Conservation (phyloP, 2,888 invertebrate genomes). For the Tenthredo scrophulariae region DNA sequence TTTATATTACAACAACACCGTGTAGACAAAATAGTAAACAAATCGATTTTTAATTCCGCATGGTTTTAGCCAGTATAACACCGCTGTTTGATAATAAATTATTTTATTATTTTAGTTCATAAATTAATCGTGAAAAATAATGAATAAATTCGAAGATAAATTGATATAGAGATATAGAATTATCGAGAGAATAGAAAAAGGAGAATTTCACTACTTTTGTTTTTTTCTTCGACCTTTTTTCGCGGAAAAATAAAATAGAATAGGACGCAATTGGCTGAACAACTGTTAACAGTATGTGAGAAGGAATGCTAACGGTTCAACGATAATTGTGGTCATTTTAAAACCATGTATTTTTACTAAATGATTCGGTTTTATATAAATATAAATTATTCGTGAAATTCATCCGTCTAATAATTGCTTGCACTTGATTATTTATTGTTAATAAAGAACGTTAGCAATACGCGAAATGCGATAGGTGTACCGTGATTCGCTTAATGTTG, state of each 20-base stretch:
- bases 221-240: neutral
- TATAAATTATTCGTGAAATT: neutral
- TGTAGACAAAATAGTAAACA: slow-evolving; percentile 18
- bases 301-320: slow-evolving; percentile 31
- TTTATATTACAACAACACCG: neutral
- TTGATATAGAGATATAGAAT: neutral
- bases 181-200: neutral
- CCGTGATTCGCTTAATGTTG: slow-evolving; percentile 36
- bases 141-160: neutral
- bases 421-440: neutral
- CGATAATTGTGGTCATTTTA: neutral
- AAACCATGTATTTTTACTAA: neutral
- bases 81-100: neutral
- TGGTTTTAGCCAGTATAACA: neutral
- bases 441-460: neutral
- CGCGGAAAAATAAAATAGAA: neutral
- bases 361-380: neutral
- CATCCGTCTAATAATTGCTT: neutral
- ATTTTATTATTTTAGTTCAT: neutral
- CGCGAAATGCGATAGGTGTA: neutral
- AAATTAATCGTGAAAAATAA: slow-evolving; percentile 20
- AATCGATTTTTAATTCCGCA: neutral
- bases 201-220: neutral
- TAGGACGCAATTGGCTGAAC: slow-evolving; percentile 36
- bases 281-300: slow-evolving; percentile 14